Conservation (phyloP, 2,797 vertebrate genomes). For the Stomatorhinus walkeri region DNA sequence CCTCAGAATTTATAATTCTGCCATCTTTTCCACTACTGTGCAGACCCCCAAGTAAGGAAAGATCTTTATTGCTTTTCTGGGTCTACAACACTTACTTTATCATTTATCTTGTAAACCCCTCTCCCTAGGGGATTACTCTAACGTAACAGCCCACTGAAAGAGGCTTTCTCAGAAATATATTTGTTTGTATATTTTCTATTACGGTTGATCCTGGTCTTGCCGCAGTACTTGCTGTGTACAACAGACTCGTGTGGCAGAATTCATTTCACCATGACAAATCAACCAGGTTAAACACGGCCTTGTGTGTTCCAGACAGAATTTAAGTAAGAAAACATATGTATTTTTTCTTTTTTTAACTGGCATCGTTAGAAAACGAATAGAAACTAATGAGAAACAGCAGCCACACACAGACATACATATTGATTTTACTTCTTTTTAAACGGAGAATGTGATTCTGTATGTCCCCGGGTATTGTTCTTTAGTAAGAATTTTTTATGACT, state of each 20-base stretch:
- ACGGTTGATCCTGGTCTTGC: slow-evolving; percentile 64
- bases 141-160: slow-evolving; percentile 70
- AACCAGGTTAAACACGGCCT: slow-evolving; percentile 67
- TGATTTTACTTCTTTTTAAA: slow-evolving; percentile 65
- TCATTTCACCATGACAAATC: slow-evolving; percentile 79
- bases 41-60: slow-evolving; percentile 56
- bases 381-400: slow-evolving; percentile 59
- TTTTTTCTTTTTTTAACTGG: slow-evolving; percentile 53
- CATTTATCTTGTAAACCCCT: slow-evolving; percentile 72
- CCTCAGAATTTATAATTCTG: slow-evolving; percentile 74
- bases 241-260: slow-evolving; percentile 70
- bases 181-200: slow-evolving; percentile 88
- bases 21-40: slow-evolving; percentile 65
- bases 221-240: slow-evolving; percentile 68
- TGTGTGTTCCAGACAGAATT: slow-evolving; percentile 71
- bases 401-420: slow-evolving; percentile 41
- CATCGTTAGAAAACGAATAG: slow-evolving; percentile 67
- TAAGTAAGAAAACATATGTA: slow-evolving; percentile 23
- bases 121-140: slow-evolving; percentile 60
- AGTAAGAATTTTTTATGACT: slow-evolving; percentile 4
- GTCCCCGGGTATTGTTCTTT: slow-evolving; percentile 7
- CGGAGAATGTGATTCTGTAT: slow-evolving; percentile 56
- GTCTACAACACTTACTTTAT: slow-evolving; percentile 74
- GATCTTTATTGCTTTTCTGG: slow-evolving; percentile 57
- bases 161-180: slow-evolving; percentile 72